A percentile compares a stretch with the other conserved stretches of the same genome.
These are phyloP conservation scores for Alouatta palliata DNA, from an alignment of 2,113 vertebrate genomes.

Conservation along the genomic window DNA sequence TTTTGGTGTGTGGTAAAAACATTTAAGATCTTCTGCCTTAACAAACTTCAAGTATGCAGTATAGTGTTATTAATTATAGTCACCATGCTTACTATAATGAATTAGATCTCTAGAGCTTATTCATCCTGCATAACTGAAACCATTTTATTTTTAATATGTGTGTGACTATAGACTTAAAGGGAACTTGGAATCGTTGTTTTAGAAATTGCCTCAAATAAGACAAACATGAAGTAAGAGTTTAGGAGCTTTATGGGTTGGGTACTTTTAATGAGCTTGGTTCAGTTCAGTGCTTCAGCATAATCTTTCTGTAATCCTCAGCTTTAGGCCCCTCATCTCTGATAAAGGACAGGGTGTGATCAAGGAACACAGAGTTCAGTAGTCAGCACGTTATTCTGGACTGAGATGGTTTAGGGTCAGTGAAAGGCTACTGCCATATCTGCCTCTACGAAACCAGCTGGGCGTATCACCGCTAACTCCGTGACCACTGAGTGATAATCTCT, in stretches of 20 bases:
- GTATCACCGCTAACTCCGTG: not conserved
- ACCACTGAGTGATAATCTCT: not conserved
- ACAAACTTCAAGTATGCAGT: not conserved
- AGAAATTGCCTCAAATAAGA: conserved; percentile 33
- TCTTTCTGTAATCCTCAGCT: conserved; percentile 28
- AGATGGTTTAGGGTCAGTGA: conserved; percentile 58
- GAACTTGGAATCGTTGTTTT: conserved; percentile 19
- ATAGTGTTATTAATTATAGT: not conserved
- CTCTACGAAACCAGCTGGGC: not conserved
- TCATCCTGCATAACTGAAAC: not conserved
- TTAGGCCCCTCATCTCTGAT: conserved; percentile 24
- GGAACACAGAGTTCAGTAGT: not conserved
- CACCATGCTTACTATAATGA: not conserved
- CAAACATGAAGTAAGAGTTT: not conserved
- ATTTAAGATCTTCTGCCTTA: not conserved
- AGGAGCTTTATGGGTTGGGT: not conserved
- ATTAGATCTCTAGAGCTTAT: not conserved
- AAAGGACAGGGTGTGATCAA: conserved; percentile 52
- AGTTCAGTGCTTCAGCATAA: conserved; percentile 8
- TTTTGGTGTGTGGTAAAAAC: not conserved
- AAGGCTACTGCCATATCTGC: conserved; percentile 29
- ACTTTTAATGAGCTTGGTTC: conserved; percentile 1
- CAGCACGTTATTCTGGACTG: not conserved
- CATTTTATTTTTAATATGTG: conserved; percentile 26
- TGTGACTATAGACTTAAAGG: not conserved